Base-by-base conservation (phyloP, 2,113 vertebrate species). In the Mastomys coucha region DNA sequence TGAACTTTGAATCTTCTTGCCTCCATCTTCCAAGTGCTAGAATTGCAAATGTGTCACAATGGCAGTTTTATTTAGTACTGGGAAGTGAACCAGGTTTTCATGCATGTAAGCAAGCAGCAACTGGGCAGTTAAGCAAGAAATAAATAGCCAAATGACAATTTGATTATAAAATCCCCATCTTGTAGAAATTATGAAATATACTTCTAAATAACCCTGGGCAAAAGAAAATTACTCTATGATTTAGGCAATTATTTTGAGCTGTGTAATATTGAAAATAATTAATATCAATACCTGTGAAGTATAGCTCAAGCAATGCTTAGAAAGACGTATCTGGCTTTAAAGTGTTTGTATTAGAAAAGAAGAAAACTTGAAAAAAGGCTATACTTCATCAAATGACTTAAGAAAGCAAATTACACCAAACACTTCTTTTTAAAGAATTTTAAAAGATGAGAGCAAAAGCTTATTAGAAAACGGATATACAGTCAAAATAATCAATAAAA, bases 181-280 rank as follows among this genome's bases (percentile, higher is more conserved):
- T 86, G 85, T 36, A 36, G 33, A 95, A 93, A 86, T 67, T 67
- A 75, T 86, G 26, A 91, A 88, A 85, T 82, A 77, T 12, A 33
- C 33, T 51, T 95, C 33, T 42, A 84, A 92, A 95, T 90, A 90
- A 63, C 26, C 31, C 6, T 88, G 8, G 2, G 22, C 70, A 28
- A 49, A 42, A n/a, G 45, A 3, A 88, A 92, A 78, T 93, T 42
- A 87, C 73, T 87, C 1, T 67, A 72, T 33, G 69, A 82, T 56
- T 70, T 85, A 76, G 67, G 31, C 0, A 89, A 39, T 91, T 91
- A 91, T 85, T 90, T 94, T 86, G 93, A 93, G 65, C 26, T 39
- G 11, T n/a, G n/a, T 82, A 72, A 88, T 91, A 95, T 24, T 96
- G 33, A 87, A 96, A 94, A 89, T 20, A 53, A 49, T 63, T 63